phyloP scores from a whole-genome alignment of 2,888 invertebrate species.

The Eupithecia dodoneata region DNA sequence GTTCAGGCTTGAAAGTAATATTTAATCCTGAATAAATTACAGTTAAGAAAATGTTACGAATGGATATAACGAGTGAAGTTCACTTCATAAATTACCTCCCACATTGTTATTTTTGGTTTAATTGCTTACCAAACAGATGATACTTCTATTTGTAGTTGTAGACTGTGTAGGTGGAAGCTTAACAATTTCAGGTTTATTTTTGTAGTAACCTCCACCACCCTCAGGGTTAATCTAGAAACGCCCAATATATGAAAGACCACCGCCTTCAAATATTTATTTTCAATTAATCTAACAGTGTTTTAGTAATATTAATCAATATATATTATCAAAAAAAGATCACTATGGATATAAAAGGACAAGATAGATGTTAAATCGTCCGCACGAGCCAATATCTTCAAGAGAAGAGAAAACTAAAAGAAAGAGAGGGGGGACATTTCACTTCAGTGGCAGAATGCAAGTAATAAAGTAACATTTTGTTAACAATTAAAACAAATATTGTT shows the following conservation, averaged over 20 bases:
- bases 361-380: not conserved
- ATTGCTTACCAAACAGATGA: not conserved
- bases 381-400: not conserved
- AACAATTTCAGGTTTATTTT: not conserved
- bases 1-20: not conserved
- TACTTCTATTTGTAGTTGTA: not conserved
- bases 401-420: not conserved
- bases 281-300: too few species aligned
- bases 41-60: not conserved
- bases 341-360: not conserved
- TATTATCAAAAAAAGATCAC: not conserved
- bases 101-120: not conserved
- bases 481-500: not conserved
- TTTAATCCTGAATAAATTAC: not conserved
- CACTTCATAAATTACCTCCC: not conserved
- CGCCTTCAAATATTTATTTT: too few species aligned
- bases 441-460: not conserved
- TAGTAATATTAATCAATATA: not conserved
- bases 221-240: not conserved
- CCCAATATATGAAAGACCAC: too few species aligned
- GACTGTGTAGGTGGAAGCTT: not conserved
- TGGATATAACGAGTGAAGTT: not conserved
- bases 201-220: not conserved
- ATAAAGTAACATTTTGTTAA: not conserved
- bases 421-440: not conserved